phyloP scores from a whole-genome alignment of 2,113 vertebrate genomes.

The Phyllopteryx taeniolatus region DNA sequence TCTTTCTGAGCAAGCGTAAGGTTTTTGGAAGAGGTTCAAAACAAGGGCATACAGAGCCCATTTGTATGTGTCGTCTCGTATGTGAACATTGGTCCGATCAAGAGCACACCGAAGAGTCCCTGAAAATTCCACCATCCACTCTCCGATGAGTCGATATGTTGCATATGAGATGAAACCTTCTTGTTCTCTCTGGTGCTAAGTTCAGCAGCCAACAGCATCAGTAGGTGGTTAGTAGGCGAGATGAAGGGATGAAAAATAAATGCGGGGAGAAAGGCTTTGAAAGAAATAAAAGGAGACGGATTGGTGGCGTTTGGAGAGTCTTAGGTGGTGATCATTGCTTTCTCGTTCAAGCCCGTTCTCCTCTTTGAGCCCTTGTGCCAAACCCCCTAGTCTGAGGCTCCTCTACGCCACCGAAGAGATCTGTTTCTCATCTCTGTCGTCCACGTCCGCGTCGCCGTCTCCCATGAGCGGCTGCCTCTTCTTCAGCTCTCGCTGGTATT shows the following conservation, averaged over 20 bases:
- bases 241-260: constrained; percentile 37
- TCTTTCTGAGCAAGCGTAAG: background rate
- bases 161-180: constrained; percentile 18
- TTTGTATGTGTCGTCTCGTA: background rate
- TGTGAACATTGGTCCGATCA: constrained; percentile 26
- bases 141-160: constrained; percentile 41
- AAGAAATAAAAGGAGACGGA: constrained; percentile 42
- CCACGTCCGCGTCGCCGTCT: constrained; percentile 85
- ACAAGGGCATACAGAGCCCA: background rate
- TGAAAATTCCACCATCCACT: constrained; percentile 39
- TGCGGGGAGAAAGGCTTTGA: constrained; percentile 38
- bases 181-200: constrained; percentile 27
- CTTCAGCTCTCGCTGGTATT: constrained; percentile 96
- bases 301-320: constrained; percentile 44
- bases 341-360: constrained; percentile 39
- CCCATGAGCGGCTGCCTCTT: constrained; percentile 96
- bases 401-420: constrained; percentile 92
- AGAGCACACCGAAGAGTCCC: constrained; percentile 40
- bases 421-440: constrained; percentile 91
- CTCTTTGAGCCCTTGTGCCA: constrained; percentile 62
- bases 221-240: constrained; percentile 56
- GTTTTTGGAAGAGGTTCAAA: background rate
- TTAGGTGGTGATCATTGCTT: constrained; percentile 31
- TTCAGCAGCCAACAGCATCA: constrained; percentile 45
- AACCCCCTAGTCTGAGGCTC: constrained; percentile 37